Evolutionary conservation across 2,797 vertebrate species (phyloP).

Genomic region (Lutjanus campechanus): DNA sequence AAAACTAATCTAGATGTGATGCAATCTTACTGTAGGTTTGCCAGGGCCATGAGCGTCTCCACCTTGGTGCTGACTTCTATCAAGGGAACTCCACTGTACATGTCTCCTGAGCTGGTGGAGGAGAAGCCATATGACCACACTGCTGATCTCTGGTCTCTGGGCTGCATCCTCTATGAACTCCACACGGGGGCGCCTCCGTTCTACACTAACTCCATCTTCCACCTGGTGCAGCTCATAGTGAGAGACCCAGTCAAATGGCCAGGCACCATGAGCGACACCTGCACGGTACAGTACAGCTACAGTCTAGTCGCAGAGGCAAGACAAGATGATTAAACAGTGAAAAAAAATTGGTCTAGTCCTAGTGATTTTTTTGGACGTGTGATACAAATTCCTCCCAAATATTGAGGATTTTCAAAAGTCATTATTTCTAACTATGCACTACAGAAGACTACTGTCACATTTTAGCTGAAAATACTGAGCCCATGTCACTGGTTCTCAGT

Average conservation of each 20-base stretch:
- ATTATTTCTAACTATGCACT: neutral
- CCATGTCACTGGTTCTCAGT: neutral
- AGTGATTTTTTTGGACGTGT: neutral
- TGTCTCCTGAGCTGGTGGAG: slow-evolving; percentile 97
- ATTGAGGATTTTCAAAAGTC: neutral
- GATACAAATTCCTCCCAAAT: neutral
- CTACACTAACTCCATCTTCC: slow-evolving; percentile 96
- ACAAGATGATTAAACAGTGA: neutral
- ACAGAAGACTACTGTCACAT: neutral
- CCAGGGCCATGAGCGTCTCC: slow-evolving; percentile 95
- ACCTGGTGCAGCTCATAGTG: slow-evolving; percentile 93
- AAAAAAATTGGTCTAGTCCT: neutral
- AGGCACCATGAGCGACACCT: slow-evolving; percentile 87
- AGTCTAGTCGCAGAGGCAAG: neutral
- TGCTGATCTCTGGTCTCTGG: slow-evolving; percentile 96
- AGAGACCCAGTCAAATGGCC: slow-evolving; percentile 94
- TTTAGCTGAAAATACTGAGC: neutral
- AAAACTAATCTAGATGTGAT: neutral
- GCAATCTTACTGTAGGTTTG: slow-evolving; percentile 88
- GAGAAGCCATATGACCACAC: slow-evolving; percentile 97
- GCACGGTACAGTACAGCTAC: slow-evolving; percentile 87
- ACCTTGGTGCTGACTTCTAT: slow-evolving; percentile 97
- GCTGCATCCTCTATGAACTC: slow-evolving; percentile 97
- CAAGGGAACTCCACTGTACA: slow-evolving; percentile 98
- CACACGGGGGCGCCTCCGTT: slow-evolving; percentile 96